Base-by-base conservation (phyloP, 2,888 invertebrate genomes). In the Papilio gigon region DNA sequence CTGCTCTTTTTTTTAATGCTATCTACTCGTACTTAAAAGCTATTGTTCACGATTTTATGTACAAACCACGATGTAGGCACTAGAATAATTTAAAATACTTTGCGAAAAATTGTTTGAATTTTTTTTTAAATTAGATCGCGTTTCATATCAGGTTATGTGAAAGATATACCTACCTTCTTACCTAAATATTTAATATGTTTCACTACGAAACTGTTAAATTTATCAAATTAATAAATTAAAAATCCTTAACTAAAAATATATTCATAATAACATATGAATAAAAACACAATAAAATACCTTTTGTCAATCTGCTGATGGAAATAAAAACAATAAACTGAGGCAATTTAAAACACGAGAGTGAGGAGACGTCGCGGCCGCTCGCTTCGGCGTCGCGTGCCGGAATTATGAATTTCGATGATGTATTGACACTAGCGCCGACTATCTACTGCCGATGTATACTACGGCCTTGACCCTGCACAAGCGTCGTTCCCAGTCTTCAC, bases 391-490 rank as follows among this genome's bases (percentile, higher is more conserved):
- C 70, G 65, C 58, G 63, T 65, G 71, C 73, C 74, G 65, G 76
- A 75, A 76, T 74, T 73, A 58, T 73, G 59, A 68, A 67, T 44
- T 60, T 67, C 62, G 68, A 71, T 50, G 65, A 68, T 62, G 71
- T 73, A 68, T 72, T 70, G 73, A 69, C 70, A 75, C 67, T 71
- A 71, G 66, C 68, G 59, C 59, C 59, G 71, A 64, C 71, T 75
- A 73, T 74, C 73, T 72, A 73, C 67, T 50, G 67, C 50, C 69
- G 73, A 70, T 67, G 71, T 71, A 67, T 59, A 71, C 71, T 72
- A 64, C 72, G 73, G 71, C 75, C 75, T 74, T 73, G 75, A 72
- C 74, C 74, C 72, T 74, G 70, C 63, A 40, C 63, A 59, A 30
- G 63, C 50, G 64, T 66, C 71, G 47, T 66, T 47, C 56, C 60